A percentile compares a stretch with the other conserved stretches of the same genome.
Conservation (phyloP, 2,888 invertebrate species). For the Thalpophila matura region DNA sequence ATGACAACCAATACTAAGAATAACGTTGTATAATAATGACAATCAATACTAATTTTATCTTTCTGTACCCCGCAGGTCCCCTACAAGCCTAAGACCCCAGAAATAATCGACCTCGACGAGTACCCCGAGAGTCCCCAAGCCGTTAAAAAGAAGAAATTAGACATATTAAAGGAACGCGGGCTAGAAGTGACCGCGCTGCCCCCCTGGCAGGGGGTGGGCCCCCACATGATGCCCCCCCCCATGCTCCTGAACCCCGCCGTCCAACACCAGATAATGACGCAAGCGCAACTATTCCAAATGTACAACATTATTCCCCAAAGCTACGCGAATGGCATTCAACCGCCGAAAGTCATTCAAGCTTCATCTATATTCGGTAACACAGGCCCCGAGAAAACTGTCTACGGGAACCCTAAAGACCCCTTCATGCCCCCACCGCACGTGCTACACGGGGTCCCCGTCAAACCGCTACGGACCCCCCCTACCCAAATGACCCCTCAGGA, state of each 20-base stretch:
- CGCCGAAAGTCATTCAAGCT: constrained; percentile 92
- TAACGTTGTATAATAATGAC: no score
- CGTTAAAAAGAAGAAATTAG: constrained; percentile 93
- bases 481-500: constrained; percentile 86
- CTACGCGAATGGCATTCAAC: constrained; percentile 76
- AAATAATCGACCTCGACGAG: constrained; percentile 92
- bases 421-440: constrained; percentile 90
- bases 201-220: constrained; percentile 64
- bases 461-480: constrained; percentile 70
- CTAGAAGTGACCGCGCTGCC: constrained; percentile 94
- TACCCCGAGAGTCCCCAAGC: constrained; percentile 87
- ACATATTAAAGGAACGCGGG: constrained; percentile 94
- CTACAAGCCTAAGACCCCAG: constrained; percentile 92
- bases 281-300: constrained; percentile 85
- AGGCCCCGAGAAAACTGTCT: constrained; percentile 91
- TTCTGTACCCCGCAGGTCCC: constrained; percentile 89
- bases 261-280: constrained; percentile 87
- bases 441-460: constrained; percentile 83
- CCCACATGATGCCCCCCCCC: constrained; percentile 63
- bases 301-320: constrained; percentile 80
- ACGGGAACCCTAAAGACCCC: constrained; percentile 94
- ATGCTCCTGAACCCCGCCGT: constrained; percentile 82
- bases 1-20: no score
- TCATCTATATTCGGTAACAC: constrained; percentile 92
- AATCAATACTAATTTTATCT: no score